Evolutionary conservation across 2,113 vertebrate species (phyloP), one percentile per base, ranked within the genome.

Genomic region (Sebastes schlegelii): DNA sequence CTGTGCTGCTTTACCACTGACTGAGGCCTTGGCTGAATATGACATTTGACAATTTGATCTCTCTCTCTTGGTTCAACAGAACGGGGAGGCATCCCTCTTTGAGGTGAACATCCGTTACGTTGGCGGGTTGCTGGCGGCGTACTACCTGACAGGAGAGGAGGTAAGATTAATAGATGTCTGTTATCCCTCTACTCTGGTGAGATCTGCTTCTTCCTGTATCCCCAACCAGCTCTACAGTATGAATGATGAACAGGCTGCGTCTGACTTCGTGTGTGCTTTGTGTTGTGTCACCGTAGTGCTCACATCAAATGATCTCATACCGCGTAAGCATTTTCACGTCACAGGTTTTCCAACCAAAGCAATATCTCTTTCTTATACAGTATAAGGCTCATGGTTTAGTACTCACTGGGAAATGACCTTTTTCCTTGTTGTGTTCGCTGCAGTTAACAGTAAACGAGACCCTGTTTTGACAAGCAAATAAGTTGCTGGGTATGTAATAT

Each of bases 51-150:
- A 78, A 74, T 86, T 72, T 84, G 74, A 85, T 82, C 86, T 86
- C 68, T 85, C 72, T 84, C 78, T 88, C 86, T 87, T 23, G 80
- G 52, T 77, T 85, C 85, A 85, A 52, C 97, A 99, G 98, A 99
- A 96, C 0, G 98, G 98, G 46, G 98, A 99, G 66, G 98, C 98
- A 0, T 99, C 98, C 1, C 94, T 99, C 89, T 99, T 99, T 63
- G 98, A 99, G 95, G 98, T 99, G 94, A 99, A 99, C 93, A 99
- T 99, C 88, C 97, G 98, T 76, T 99, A 98, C 57, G 95, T 99
- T 0, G 98, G 98, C 16, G 98, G 98, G 26, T 95, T 99, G 73
- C 95, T 98, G 86, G 96, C 97, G 1, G 92, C 97, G 0, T 98
- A 96, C 92, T 98, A 98, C 94, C 94, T 98, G 85, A 97, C 97